Evolutionary conservation across 2,113 vertebrate genomes (phyloP).

Genomic region (Hyperopisus bebe): DNA sequence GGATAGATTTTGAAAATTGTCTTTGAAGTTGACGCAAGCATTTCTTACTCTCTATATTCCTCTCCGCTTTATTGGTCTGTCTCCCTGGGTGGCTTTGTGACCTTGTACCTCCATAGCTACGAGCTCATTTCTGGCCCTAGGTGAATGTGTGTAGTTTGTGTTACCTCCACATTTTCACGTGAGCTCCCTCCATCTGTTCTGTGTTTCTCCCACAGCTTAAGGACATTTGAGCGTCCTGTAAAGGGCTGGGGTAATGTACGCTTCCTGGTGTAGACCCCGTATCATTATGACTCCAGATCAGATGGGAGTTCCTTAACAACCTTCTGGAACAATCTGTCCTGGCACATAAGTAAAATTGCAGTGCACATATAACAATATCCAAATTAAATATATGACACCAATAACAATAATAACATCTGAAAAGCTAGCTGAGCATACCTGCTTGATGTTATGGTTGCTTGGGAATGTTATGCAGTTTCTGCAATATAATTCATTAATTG

Average conservation of each 20-base stretch:
- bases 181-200: background rate
- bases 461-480: slow-evolving; percentile 34
- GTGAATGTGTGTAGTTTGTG: background rate
- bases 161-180: background rate
- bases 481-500: slow-evolving; percentile 45
- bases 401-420: slow-evolving; percentile 26
- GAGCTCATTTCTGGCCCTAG: background rate
- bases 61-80: background rate
- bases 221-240: background rate
- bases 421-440: slow-evolving; percentile 26
- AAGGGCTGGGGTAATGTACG: background rate
- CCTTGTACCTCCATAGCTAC: background rate
- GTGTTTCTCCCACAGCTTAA: background rate
- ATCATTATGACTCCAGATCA: background rate
- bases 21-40: no score
- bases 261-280: background rate
- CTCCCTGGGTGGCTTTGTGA: background rate
- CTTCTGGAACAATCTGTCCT: background rate
- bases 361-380: background rate
- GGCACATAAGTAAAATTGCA: background rate
- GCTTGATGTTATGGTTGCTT: slow-evolving; percentile 30
- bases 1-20: no score
- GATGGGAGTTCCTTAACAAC: background rate
- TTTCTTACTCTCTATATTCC: background rate
- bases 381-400: background rate